Evolutionary conservation across 2,888 invertebrate species (phyloP), one percentile per base, ranked within the genome.

Genomic region (Calephelis perditalis): DNA sequence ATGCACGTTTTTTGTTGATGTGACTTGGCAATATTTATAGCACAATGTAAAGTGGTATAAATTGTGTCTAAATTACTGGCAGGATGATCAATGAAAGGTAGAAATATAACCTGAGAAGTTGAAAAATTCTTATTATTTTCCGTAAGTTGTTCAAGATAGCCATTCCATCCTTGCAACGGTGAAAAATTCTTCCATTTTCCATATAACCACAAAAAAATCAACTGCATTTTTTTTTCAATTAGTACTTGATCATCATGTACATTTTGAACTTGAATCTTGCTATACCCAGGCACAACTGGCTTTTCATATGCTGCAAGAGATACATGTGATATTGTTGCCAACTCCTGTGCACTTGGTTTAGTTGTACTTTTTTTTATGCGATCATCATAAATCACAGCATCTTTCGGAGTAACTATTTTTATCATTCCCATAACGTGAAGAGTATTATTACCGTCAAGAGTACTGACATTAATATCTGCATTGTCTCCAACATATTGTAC

Each of bases 31-130:
- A 62, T 58, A 37, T 70, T 44, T 57, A 65, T n/a, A 61, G 71
- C 70, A 64, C 62, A 54, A 56, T 37, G 57, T 52, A 78, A 65
- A 66, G 72, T 63, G 45, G 77, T 75, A 49, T 66, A 70, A 49
- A 78, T 67, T 37, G 75, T 78, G 60, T 72, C 63, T 56, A 65
- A 71, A 62, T 79, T 66, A 63, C 67, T 71, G 40, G 77, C 71
- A 57, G 73, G 75, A 57, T 71, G 67, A 65, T 77, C 67, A 54
- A 79, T 74, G 60, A 80, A 81, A 54, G 74, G 79, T 47, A 76
- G 63, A 69, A 65, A 74, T 55, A 64, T 58, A 63, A 78, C 63
- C 56, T 69, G 61, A 60, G 73, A 71, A 11, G 15, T 67, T 67
- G 70, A 61, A 68, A 68, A 76, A 62, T 68, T 61, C 57, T 46